Evolutionary conservation across 2,888 invertebrate genomes (phyloP).

Genomic region (Pristionchus mayeri): DNA sequence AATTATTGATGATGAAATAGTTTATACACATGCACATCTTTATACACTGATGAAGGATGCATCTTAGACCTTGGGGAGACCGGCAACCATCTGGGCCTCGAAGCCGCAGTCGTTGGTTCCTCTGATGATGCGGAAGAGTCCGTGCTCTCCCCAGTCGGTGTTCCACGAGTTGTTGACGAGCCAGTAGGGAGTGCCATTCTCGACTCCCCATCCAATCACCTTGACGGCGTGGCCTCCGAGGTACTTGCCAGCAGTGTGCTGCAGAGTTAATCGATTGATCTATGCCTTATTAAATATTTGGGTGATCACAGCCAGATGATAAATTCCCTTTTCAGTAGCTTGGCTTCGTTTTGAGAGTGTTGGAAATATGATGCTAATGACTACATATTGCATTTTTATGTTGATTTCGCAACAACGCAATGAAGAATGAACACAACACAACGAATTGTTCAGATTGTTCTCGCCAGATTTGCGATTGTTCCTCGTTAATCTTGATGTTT

Average conservation of each 20-base stretch:
- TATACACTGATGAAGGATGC: background rate
- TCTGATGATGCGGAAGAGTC: conserved; percentile 60
- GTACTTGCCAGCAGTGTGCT: conserved; percentile 83
- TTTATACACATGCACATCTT: conserved; percentile 29
- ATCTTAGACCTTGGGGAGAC: conserved; percentile 49
- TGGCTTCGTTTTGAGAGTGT: too few relatives aligned
- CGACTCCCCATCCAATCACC: conserved; percentile 87
- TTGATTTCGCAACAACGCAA: too few relatives aligned
- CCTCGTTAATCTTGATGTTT: too few relatives aligned
- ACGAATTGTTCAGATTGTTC: too few relatives aligned
- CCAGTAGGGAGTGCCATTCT: conserved; percentile 87
- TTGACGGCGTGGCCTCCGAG: conserved; percentile 90
- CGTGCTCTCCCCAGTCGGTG: conserved; percentile 88
- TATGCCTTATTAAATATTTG: conserved; percentile 77
- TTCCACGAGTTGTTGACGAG: conserved; percentile 94
- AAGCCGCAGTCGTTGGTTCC: conserved; percentile 60
- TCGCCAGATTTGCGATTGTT: too few relatives aligned
- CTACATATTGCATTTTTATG: too few relatives aligned
- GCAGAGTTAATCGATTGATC: conserved; percentile 80
- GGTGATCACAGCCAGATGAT: too few relatives aligned
- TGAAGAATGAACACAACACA: too few relatives aligned
- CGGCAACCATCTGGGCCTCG: conserved; percentile 56
- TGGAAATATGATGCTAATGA: too few relatives aligned
- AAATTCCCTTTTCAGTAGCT: too few relatives aligned
- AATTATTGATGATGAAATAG: background rate